phyloP scores from a whole-genome alignment of 1,140 invertebrate genomes.

The Orchesella cincta region DNA sequence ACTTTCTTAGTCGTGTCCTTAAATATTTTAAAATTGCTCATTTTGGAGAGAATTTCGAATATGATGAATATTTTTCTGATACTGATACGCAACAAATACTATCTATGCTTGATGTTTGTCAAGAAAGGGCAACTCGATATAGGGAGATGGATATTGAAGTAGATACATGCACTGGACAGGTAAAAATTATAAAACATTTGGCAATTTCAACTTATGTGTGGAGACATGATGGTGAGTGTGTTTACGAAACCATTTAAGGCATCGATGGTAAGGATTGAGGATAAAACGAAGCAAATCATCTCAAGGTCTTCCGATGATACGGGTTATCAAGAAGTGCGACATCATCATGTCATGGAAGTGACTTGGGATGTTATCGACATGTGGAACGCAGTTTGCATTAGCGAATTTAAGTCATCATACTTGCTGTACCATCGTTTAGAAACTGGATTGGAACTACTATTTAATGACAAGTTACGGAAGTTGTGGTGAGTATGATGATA shows the following conservation, averaged over 20 bases:
- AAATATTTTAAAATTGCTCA: slow-evolving; percentile 12
- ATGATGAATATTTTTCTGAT: neutral
- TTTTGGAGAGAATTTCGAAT: neutral
- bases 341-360: neutral
- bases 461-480: neutral
- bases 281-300: neutral
- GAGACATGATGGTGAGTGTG: no score
- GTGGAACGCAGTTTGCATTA: slow-evolving; percentile 3
- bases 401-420: neutral
- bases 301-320: neutral
- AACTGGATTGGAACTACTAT: neutral
- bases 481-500: neutral
- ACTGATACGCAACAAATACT: neutral
- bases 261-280: neutral
- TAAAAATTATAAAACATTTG: no score
- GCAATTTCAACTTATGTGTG: no score
- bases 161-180: neutral
- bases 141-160: neutral
- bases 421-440: neutral
- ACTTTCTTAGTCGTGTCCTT: neutral
- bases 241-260: no score
- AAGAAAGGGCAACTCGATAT: neutral
- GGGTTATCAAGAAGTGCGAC: neutral
- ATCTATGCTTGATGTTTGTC: neutral
- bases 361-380: neutral